Evolutionary conservation across 2,113 vertebrate species (phyloP), one percentile per base, ranked within the genome.

Genomic region (Quiscalus mexicanus): DNA sequence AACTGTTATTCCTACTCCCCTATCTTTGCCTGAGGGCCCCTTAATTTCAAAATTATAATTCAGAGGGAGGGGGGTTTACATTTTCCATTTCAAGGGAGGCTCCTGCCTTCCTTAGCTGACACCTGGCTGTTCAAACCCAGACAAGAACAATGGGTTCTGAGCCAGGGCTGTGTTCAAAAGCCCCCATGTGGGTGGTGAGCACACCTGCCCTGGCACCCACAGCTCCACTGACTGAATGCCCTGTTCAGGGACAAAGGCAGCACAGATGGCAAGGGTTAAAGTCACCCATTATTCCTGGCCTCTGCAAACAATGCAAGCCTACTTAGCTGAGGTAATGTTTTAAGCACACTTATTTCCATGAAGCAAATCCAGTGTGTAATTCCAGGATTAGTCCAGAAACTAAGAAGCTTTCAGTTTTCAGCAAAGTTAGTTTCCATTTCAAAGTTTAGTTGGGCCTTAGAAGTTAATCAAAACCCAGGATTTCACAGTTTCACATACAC

Each of bases 291-390:
- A 74, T 27, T 58, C 74, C 81, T 13, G 42, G 39, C 73, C 79
- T 76, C 84, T 76, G 59, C 62, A 82, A 87, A 95, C 87, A 92
- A 68, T 35, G 37, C 74, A 89, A 76, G 79, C 73, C 58, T 59
- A 69, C 93, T 94, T 37, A 97, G 65, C 0, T 0, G 78, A 84
- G 65, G 81, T 69, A 93, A 89, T 87, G 94, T 95, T 95, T 93
- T 69, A 94, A 94, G 65, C 77, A 53, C 74, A 5, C 63, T 93
- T 93, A 82, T 79, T 96, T 93, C 93, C 84, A 87, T 87, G 37
- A 93, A 85, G 84, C 77, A 96, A 97, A 96, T 87, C 89, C 91
- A 91, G 74, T 87, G 65, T 79, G 91, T 94, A 97, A 96, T 95
- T 96, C 94, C 58, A 75, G 94, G 95, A 97, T 93, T 89, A 96